These are phyloP conservation scores for Pholis gunnellus DNA, from an alignment of 2,113 vertebrate genomes.

Conservation along the genomic window DNA sequence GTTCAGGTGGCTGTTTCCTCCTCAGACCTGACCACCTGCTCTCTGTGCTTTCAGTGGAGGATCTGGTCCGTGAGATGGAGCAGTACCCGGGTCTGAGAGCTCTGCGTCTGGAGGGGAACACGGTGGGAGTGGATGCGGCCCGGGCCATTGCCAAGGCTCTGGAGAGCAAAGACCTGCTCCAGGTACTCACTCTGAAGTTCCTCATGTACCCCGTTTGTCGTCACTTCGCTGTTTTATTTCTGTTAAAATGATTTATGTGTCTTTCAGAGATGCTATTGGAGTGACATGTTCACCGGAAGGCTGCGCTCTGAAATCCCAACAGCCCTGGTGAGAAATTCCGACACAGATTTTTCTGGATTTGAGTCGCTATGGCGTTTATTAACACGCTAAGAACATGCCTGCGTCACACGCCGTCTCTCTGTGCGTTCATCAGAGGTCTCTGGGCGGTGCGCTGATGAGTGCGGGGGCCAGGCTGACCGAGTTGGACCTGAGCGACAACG, in stretches of 20 bases:
- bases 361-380: background rate
- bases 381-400: background rate
- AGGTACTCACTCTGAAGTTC: slow-evolving; percentile 77
- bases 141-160: slow-evolving; percentile 92
- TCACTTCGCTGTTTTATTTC: background rate
- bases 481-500: slow-evolving; percentile 96
- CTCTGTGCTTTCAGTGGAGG: slow-evolving; percentile 79
- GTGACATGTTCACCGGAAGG: slow-evolving; percentile 97
- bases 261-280: slow-evolving; percentile 94
- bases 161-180: slow-evolving; percentile 90
- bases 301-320: slow-evolving; percentile 95
- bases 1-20: background rate
- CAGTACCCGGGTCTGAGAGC: slow-evolving; percentile 89
- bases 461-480: slow-evolving; percentile 92
- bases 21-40: background rate
- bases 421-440: slow-evolving; percentile 82
- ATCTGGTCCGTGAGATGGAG: slow-evolving; percentile 90
- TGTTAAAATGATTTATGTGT: background rate
- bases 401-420: background rate
- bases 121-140: slow-evolving; percentile 94
- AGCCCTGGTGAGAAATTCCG: slow-evolving; percentile 88
- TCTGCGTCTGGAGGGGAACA: slow-evolving; percentile 94
- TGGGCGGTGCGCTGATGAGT: slow-evolving; percentile 89
- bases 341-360: background rate
- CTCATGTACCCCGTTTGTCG: too few relatives aligned